Base-by-base conservation (phyloP, 2,888 invertebrate genomes). In the Protodeltote pygarga region DNA sequence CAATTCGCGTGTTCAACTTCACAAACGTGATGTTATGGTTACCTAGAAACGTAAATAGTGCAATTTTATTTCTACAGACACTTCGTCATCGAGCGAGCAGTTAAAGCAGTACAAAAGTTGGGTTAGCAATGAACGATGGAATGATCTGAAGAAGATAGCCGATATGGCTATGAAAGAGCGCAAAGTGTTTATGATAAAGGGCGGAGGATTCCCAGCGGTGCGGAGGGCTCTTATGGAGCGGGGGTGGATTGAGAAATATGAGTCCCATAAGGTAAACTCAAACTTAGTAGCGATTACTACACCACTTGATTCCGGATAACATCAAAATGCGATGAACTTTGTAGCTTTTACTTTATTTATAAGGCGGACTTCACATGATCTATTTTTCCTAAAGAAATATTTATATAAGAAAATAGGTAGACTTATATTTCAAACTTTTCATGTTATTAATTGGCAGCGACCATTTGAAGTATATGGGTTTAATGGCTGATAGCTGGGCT, bases 231-330 rank as follows among this genome's bases (percentile, higher is more conserved):
- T 97, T 4, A 78, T 94, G 2, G 92, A 94, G 25, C 89, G 96
- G 28, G 96, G 96, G 1, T 97, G 96, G 96, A 78, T 95, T 5
- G 95, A 95, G 73, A 95, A 95, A 81, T 91, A 90, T 62, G 94
- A 94, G 67, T 82, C 89, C 2, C 85, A 86, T 67, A 92, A 88
- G 88, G 88, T 92, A 79, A 37, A 37, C 14, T 33, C 25, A 21
- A 51, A 25, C 10, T 57, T 45, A 34, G 40, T 41, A 10, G 40
- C 40, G 47, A 47, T 58, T 13, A 58, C 40, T 51, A 11, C 17
- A 34, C 50, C 17, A 34, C 10, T 37, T 28, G 13, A 41, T 49
- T 24, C 23, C 49, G 41, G 15, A 32, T 31, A 20, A 34, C 11
- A 49, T 40, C 9, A 17, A 20, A 23, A 9, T n/a, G n/a, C n/a